A percentile compares a stretch with the other conserved stretches of the same genome.
phyloP scores from a whole-genome alignment of 2,797 vertebrate genomes.

The Pangasius macronema region DNA sequence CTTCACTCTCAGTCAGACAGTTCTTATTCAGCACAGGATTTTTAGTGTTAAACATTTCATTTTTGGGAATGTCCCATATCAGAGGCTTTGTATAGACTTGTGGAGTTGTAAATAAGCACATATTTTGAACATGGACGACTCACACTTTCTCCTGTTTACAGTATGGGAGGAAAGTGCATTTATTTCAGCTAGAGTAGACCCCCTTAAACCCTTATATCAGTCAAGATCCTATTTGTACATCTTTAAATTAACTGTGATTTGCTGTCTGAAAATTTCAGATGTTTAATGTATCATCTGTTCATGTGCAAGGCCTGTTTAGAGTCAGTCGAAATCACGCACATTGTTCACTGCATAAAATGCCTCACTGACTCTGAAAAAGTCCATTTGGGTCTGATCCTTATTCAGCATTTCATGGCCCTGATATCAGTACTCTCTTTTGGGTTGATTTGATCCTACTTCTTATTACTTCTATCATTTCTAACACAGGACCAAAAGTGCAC shows the following conservation, averaged over 20 bases:
- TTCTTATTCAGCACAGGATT: not conserved
- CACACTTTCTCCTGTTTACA: not conserved
- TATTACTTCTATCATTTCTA: not conserved
- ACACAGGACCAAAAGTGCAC: not conserved
- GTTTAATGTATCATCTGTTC: not conserved
- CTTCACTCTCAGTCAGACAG: not conserved
- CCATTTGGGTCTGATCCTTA: not conserved
- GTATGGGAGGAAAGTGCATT: not conserved
- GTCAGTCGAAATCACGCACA: not conserved
- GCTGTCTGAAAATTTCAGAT: not conserved
- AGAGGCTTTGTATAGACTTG: not conserved
- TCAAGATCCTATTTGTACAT: not conserved
- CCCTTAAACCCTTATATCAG: not conserved
- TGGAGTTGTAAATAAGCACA: not conserved
- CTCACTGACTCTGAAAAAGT: not conserved
- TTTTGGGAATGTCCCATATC: not conserved
- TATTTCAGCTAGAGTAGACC: not conserved
- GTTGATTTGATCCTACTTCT: not conserved
- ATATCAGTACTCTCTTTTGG: not conserved
- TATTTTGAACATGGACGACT: not conserved
- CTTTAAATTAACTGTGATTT: not conserved
- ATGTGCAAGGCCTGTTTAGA: not conserved
- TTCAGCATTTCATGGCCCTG: not conserved
- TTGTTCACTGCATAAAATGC: not conserved
- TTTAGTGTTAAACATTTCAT: not conserved